Evolutionary conservation across 2,888 invertebrate genomes (phyloP).

Genomic region (Diogma glabrata): DNA sequence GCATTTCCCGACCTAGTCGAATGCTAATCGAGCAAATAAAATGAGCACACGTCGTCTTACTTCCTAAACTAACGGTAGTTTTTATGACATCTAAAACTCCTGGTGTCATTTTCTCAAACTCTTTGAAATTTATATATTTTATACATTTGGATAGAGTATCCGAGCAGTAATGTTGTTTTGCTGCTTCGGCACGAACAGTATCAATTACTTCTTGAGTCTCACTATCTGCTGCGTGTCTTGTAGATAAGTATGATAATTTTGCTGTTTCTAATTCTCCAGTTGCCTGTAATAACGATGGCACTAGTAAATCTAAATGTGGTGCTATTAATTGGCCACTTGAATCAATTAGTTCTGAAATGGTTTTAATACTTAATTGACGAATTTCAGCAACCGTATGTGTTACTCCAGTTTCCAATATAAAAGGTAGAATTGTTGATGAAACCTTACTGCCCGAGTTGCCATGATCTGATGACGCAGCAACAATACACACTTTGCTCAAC

Average conservation of each 20-base stretch:
- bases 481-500: slow-evolving; percentile 54
- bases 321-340: slow-evolving; percentile 67
- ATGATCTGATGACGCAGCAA: slow-evolving; percentile 49
- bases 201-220: slow-evolving; percentile 68
- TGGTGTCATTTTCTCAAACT: slow-evolving; percentile 69
- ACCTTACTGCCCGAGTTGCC: slow-evolving; percentile 64
- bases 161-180: slow-evolving; percentile 76
- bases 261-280: slow-evolving; percentile 77
- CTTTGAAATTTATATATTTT: slow-evolving; percentile 61
- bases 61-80: slow-evolving; percentile 68
- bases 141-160: slow-evolving; percentile 62
- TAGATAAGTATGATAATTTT: slow-evolving; percentile 68
- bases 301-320: slow-evolving; percentile 67
- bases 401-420: slow-evolving; percentile 69
- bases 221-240: slow-evolving; percentile 53
- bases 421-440: slow-evolving; percentile 64
- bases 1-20: slow-evolving; percentile 42
- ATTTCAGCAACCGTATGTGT: slow-evolving; percentile 68
- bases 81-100: slow-evolving; percentile 71
- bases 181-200: slow-evolving; percentile 64
- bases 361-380: slow-evolving; percentile 66
- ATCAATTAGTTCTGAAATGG: slow-evolving; percentile 74
- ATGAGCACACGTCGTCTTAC: slow-evolving; percentile 70
- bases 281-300: slow-evolving; percentile 74
- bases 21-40: slow-evolving; percentile 57